Conservation (phyloP, 2,888 invertebrate species). For the Lasioglossum calceatum region DNA sequence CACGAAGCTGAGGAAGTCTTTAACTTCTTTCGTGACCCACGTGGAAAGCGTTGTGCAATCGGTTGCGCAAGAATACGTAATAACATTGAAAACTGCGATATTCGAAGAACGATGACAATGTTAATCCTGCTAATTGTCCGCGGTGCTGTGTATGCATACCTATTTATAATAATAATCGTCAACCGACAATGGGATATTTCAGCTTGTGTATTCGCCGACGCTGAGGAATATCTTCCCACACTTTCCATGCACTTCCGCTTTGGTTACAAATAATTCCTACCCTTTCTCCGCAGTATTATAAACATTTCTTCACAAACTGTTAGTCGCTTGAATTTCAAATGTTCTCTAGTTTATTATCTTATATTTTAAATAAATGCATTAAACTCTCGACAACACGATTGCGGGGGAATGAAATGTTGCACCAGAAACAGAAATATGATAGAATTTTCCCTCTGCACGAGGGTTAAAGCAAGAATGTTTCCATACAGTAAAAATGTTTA, state of each 20-base stretch:
- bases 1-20: constrained; percentile 5
- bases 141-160: not conserved
- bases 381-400: not conserved
- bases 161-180: constrained; percentile 1
- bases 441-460: not conserved
- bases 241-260: not conserved
- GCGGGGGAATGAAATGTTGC: not conserved
- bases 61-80: constrained; percentile 37
- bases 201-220: not conserved
- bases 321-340: not conserved
- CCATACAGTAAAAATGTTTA: not conserved
- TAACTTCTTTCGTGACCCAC: constrained; percentile 30
- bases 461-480: not conserved
- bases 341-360: not conserved
- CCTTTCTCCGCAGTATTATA: not conserved
- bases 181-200: not conserved
- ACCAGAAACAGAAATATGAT: not conserved
- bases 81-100: constrained; percentile 19
- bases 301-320: not conserved
- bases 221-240: not conserved
- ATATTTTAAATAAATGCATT: not conserved
- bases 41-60: constrained; percentile 31
- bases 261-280: not conserved
- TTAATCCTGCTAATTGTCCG: not conserved
- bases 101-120: not conserved